Base-by-base conservation (phyloP, 2,797 vertebrate species). In the Selene dorsalis region DNA sequence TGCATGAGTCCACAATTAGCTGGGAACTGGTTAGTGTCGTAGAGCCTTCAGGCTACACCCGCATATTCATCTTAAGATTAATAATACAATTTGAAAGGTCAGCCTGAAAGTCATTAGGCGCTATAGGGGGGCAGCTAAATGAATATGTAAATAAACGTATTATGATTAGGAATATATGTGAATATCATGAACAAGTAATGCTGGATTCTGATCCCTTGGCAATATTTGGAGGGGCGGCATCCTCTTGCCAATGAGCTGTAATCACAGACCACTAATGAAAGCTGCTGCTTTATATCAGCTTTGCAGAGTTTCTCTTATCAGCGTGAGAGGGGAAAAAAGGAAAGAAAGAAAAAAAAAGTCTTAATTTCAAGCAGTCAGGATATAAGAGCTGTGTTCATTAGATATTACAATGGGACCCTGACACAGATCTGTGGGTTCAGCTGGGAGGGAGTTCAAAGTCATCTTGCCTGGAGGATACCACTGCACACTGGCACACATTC, bases 341-440 rank as follows among this genome's bases (percentile, higher is more conserved):
- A 66, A 69, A 58, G 43, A 32, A 70, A 57, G 59, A 48, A 48
- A 48, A 47, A 53, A 61, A 63, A 66, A 50, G 32, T 85, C 72
- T 85, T 89, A 55, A 91, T 93, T 90, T 6, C 7, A 7, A 84
- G 77, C 65, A 45, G 80, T 58, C 83, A 93, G 88, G 90, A 92
- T 84, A 88, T 92, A 86, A 94, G 89, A 87, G 82, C 87, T 73
- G 91, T 63, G 84, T 88, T 93, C 87, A 90, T 93, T 89, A 89
- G 80, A 76, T 78, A 80, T 90, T 80, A 93, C 82, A 91, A 91
- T 85, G 84, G 81, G 84, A 93, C 84, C 52, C 83, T 92, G 94
- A 93, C 91, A 94, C 90, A 90, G 90, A 93, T 91, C 88, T 87
- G 71, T 82, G 84, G 87, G 83, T 90, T 91, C 84, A 77, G 84